These are phyloP conservation scores for Antheraea assamensis DNA, from an alignment of 2,888 invertebrate species.

Conservation along the genomic window DNA sequence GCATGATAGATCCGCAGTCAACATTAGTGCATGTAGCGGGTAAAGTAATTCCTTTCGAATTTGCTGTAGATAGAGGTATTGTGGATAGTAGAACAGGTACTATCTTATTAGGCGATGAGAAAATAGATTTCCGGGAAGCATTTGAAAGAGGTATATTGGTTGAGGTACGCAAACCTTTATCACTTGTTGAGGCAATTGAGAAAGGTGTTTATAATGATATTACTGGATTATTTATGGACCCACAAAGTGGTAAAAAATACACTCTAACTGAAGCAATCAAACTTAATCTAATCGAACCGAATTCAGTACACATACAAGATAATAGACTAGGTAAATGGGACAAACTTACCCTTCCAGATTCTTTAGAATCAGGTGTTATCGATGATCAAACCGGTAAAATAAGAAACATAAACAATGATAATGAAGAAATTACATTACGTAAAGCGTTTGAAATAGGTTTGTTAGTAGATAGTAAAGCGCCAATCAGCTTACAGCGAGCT, in stretches of 20 bases:
- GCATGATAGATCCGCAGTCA: conserved; percentile 91
- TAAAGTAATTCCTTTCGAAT: conserved; percentile 90
- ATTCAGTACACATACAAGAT: conserved; percentile 92
- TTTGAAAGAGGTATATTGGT: conserved; percentile 91
- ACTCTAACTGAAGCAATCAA: conserved; percentile 92
- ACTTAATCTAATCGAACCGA: conserved; percentile 90
- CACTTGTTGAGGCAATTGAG: conserved; percentile 90
- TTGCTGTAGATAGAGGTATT: conserved; percentile 89
- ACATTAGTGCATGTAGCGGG: conserved; percentile 93
- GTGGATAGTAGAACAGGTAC: conserved; percentile 89
- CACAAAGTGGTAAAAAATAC: conserved; percentile 88
- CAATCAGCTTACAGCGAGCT: conserved; percentile 91
- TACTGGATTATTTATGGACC: conserved; percentile 92
- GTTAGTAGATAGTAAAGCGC: conserved; percentile 90
- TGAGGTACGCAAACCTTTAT: conserved; percentile 91
- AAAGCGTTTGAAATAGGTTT: conserved; percentile 91
- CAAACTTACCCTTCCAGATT: conserved; percentile 89
- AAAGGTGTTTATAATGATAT: conserved; percentile 91
- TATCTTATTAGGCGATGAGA: conserved; percentile 83
- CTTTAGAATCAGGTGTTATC: conserved; percentile 88
- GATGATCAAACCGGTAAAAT: conserved; percentile 87
- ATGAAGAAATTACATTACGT: conserved; percentile 86
- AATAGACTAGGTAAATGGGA: conserved; percentile 88
- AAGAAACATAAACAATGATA: conserved; percentile 85
- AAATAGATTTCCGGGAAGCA: conserved; percentile 91